A percentile compares a stretch with the other conserved stretches of the same genome.
phyloP scores from a whole-genome alignment of 2,797 vertebrate species.

The Chelonia mydas region DNA sequence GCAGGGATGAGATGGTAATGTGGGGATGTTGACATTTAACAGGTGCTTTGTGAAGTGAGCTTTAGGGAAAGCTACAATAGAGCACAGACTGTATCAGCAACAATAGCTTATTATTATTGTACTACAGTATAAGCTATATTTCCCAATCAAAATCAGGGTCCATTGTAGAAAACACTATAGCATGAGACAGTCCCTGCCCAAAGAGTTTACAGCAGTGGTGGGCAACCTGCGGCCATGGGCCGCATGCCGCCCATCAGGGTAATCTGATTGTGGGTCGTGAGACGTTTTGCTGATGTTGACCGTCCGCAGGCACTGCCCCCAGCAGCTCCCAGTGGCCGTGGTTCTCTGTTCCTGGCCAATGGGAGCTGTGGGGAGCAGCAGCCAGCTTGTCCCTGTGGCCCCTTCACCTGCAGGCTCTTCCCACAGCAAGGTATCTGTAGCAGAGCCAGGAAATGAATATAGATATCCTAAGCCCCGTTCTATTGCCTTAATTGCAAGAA shows the following conservation, averaged over 20 bases:
- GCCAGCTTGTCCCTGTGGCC: no score
- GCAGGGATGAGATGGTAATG: not conserved
- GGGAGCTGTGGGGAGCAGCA: no score
- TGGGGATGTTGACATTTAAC: not conserved
- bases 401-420: no score
- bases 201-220: not conserved
- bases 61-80: not conserved
- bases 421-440: not conserved
- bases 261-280: no score
- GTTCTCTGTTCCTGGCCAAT: no score
- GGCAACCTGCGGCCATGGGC: no score
- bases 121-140: not conserved
- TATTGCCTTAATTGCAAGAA: no score
- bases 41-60: not conserved
- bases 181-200: not conserved
- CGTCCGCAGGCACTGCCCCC: no score
- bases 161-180: not conserved
- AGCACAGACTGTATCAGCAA: not conserved
- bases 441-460: not conserved
- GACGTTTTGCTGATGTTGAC: no score
- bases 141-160: not conserved
- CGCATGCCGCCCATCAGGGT: no score
- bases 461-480: not conserved
- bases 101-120: not conserved
- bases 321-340: no score